Evolutionary conservation across 2,113 vertebrate species (phyloP), one percentile per base, ranked within the genome.

Genomic region (Phyllopteryx taeniolatus): DNA sequence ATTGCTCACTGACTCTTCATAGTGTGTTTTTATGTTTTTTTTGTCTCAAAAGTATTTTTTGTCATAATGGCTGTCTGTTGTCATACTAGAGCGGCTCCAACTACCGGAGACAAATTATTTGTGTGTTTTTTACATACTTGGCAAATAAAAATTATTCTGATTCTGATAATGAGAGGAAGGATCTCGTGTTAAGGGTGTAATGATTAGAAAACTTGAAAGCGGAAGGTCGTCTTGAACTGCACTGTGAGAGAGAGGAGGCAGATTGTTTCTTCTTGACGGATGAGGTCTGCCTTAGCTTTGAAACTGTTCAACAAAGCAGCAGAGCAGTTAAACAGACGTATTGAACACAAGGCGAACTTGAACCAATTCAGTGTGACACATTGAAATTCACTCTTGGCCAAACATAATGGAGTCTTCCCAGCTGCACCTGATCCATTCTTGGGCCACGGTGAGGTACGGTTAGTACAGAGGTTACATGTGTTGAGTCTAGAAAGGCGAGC

Each of bases 201-300:
- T 15, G 31, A 10, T 33, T 31, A 27, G n/a, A 42, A 42, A 20
- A 42, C 19, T 42, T 42, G 35, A 42, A 20, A 12, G 17, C 19
- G 35, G 33, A 62, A 42, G 39, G 39, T 8, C 11, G 11, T 64
- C 20, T 72, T 82, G 76, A 76, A 83, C 77, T 86, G 79, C 77
- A 77, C 77, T 82, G 78, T 83, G 43, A 81, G 78, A 78, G 79
- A 85, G 79, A 75, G 65, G 81, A 87, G 72, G 83, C 81, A 80
- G 77, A 88, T 83, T 85, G 86, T 86, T 83, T 75, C 80, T 85
- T 80, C 69, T 54, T 85, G 88, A 91, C 88, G 90, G 90, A 91
- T 91, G 87, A 89, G 84, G 81, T 88, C 74, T 83, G 76, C 82
- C 83, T 47, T 84, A 47, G 84, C 83, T 87, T 80, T 90, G 86